Percentiles rank a stretch among this genome's conserved stretches.
These are phyloP conservation scores for Tenualosa ilisha DNA, from an alignment of 2,797 vertebrate species.

Conservation along the genomic window DNA sequence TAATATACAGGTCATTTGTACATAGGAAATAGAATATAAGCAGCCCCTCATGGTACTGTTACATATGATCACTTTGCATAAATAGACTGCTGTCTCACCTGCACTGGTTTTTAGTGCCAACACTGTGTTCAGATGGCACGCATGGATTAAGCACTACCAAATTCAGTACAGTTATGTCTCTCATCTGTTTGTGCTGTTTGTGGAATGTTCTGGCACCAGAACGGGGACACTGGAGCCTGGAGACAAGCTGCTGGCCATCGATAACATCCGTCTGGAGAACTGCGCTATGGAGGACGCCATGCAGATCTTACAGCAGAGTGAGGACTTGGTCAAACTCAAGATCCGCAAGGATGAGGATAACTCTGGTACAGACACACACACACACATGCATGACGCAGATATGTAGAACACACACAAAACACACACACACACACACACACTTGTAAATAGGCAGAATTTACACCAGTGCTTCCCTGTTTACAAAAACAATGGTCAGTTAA, in stretches of 20 bases:
- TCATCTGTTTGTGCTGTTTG: neutral
- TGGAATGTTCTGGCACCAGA: constrained; percentile 62
- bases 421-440: neutral
- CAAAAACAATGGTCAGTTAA: too few relatives aligned
- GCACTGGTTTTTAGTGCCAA: neutral
- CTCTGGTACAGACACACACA: constrained; percentile 72
- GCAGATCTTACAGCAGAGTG: constrained; percentile 92
- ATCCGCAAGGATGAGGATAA: constrained; percentile 98
- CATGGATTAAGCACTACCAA: neutral
- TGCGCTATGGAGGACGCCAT: constrained; percentile 93
- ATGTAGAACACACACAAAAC: neutral
- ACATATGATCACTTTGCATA: neutral
- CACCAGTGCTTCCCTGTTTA: neutral
- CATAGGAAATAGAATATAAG: neutral
- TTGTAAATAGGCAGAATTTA: neutral
- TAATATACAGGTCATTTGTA: too few relatives aligned
- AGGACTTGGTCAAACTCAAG: constrained; percentile 96
- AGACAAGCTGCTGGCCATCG: constrained; percentile 94
- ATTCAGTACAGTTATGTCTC: neutral
- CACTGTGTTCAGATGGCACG: neutral
- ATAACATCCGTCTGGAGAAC: constrained; percentile 92
- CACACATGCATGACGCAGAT: constrained; percentile 46
- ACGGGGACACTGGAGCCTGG: constrained; percentile 94
- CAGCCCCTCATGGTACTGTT: neutral
- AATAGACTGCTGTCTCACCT: neutral